Percentiles rank a stretch among this genome's conserved stretches.
These are phyloP conservation scores for Drosophila recens DNA, from an alignment of 2,888 invertebrate genomes.

Conservation along the genomic window DNA sequence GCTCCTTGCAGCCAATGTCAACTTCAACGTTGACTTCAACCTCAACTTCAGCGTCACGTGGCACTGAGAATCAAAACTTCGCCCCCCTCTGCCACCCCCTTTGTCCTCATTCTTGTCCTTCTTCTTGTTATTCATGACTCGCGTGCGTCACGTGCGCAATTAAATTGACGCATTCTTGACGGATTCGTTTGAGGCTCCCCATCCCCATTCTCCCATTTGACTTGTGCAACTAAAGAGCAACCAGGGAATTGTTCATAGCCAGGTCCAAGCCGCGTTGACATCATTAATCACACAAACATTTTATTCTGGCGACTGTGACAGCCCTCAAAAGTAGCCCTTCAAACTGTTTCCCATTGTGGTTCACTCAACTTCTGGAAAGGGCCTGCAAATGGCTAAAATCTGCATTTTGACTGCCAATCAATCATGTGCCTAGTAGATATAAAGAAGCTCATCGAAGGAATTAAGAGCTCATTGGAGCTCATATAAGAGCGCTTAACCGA, in stretches of 20 bases:
- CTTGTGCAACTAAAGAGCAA: conserved; percentile 55
- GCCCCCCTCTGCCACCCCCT: background rate
- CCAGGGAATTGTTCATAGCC: conserved; percentile 49
- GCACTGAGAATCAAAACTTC: conserved; percentile 30
- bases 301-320: conserved; percentile 32
- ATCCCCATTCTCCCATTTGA: conserved; percentile 5
- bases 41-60: conserved; percentile 62
- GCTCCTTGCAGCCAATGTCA: conserved; percentile 28
- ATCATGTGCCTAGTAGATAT: background rate
- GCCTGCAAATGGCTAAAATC: background rate
- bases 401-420: background rate
- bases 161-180: conserved; percentile 80
- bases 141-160: conserved; percentile 82
- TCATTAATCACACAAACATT: conserved; percentile 63
- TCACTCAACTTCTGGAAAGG: background rate
- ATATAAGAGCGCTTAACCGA: no score
- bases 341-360: conserved; percentile 36
- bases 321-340: conserved; percentile 31
- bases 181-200: conserved; percentile 59
- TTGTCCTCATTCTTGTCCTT: background rate
- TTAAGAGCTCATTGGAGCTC: no score
- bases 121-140: conserved; percentile 53
- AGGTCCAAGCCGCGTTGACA: conserved; percentile 41
- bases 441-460: no score
- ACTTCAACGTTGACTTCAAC: conserved; percentile 56